Conservation (phyloP, 2,797 vertebrate species). For the Microtus obscurus region DNA sequence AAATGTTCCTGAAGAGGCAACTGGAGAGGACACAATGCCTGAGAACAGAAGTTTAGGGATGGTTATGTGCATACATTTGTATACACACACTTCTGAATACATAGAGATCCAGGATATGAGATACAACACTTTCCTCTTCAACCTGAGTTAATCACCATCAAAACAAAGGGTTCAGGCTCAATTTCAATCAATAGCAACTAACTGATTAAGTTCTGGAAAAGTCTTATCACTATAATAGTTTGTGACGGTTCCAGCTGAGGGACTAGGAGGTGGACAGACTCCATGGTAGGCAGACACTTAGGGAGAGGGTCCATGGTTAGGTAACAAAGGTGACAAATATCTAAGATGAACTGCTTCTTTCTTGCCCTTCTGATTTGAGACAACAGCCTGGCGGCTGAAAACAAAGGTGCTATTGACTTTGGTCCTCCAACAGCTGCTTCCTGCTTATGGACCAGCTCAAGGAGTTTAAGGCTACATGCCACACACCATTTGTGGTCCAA, state of each 20-base stretch:
- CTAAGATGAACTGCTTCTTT: not conserved
- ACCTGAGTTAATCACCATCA: not conserved
- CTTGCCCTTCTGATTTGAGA: not conserved
- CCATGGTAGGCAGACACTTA: not conserved
- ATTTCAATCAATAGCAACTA: not conserved
- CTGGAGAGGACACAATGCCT: not conserved
- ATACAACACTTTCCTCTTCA: not conserved
- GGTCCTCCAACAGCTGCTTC: too few species aligned
- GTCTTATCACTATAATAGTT: not conserved
- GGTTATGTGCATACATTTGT: not conserved
- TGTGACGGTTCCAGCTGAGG: not conserved
- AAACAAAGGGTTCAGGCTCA: not conserved
- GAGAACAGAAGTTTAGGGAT: not conserved
- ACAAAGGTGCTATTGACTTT: not conserved
- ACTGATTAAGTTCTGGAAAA: not conserved
- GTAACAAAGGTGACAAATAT: not conserved
- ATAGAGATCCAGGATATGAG: fast-evolving
- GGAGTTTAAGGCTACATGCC: not conserved
- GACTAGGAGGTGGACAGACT: not conserved
- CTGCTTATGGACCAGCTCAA: not conserved
- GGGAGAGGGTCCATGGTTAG: too few species aligned
- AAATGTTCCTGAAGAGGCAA: not conserved
- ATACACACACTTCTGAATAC: fast-evolving
- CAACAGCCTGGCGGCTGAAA: not conserved
- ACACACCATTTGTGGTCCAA: not conserved